Evolutionary conservation across 2,113 vertebrate species (phyloP), one percentile per base, ranked within the genome.

Genomic region (Lophura nycthemera): DNA sequence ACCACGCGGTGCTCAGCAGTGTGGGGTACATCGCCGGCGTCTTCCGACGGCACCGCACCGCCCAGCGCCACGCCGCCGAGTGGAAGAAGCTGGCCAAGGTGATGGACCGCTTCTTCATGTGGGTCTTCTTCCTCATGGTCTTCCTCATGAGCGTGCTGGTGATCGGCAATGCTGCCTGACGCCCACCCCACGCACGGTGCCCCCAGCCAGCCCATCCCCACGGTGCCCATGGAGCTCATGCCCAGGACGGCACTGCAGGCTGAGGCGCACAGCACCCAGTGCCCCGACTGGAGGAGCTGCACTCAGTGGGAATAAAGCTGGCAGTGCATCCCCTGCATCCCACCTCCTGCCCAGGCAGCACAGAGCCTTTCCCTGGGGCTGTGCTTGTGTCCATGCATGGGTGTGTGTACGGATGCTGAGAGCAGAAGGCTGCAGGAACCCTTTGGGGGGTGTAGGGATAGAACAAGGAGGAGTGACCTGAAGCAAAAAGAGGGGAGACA

Each of bases 51-150:
- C 98, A 99, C 94, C 97, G 97, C 84, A 97, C 98, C 10, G 96
- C 97, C 2, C 98, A 98, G 95, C 98, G 91, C 93, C 96, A 97
- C 83, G 97, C 96, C 0, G 96, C 98, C 0, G 98, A 99, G 88
- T 99, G 99, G 99, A 98, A 98, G 95, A 98, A 97, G 72, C 97
- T 99, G 72, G 98, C 98, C 64, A 98, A 98, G 73, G 98, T 99
- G 47, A 97, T 99, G 97, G 99, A 99, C 15, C 98, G 98, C 36
- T 99, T 99, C 97, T 99, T 99, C 94, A 98, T 99, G 98, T 98
- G 98, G 97, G 83, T 99, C 57, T 99, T 99, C 94, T 98, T 99
- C 86, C 97, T 98, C 81, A 99, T 99, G 99, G 98, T 99, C 48
- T 98, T 99, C 88, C 95, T 98, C 48, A 98, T 99, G 98, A 99